These are phyloP conservation scores for Grammomys dolichurus DNA, from an alignment of 2,113 vertebrate species.

Conservation along the genomic window DNA sequence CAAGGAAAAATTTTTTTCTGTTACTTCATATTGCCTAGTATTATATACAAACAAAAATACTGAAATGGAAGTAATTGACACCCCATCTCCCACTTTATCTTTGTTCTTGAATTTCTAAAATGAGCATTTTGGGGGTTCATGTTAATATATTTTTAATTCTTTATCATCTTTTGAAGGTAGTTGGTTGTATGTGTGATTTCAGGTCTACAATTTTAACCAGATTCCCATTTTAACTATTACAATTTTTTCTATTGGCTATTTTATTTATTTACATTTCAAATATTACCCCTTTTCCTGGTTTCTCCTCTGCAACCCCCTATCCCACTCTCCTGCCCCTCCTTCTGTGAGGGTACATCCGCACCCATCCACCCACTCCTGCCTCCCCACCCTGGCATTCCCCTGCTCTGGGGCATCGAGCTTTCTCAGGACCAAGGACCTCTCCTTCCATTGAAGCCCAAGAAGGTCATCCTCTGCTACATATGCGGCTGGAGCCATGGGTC, in stretches of 20 bases:
- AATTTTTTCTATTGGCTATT: background rate
- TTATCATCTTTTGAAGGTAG: background rate
- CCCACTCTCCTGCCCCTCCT: no score
- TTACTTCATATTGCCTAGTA: background rate
- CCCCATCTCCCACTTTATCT: background rate
- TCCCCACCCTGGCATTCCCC: no score
- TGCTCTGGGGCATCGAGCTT: no score
- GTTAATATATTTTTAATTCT: background rate
- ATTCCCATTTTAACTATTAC: slow-evolving; percentile 48
- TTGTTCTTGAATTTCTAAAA: slow-evolving; percentile 30
- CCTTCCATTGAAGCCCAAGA: no score
- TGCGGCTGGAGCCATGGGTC: no score
- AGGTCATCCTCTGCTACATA: no score
- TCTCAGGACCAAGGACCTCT: no score
- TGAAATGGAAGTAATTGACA: slow-evolving; percentile 2
- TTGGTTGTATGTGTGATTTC: slow-evolving; percentile 52
- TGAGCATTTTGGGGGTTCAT: background rate
- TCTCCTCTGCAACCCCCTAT: no score
- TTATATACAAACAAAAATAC: background rate
- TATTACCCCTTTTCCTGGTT: no score
- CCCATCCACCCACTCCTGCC: no score
- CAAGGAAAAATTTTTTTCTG: background rate
- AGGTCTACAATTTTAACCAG: background rate
- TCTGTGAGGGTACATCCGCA: no score
- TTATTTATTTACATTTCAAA: no score